phyloP scores from a whole-genome alignment of 2,113 vertebrate species.

The Catharus minimus region DNA sequence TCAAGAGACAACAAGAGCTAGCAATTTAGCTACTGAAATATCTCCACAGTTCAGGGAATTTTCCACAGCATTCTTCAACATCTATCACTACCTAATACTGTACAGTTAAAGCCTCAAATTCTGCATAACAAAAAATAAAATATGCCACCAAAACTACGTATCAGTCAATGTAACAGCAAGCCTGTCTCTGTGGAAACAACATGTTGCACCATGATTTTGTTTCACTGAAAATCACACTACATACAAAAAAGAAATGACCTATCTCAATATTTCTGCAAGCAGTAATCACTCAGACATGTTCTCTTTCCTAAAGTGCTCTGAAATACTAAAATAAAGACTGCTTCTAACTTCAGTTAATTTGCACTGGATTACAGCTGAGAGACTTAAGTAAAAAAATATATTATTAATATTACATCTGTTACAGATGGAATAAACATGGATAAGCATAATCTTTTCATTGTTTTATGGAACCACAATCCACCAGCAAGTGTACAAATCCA shows the following conservation, averaged over 20 bases:
- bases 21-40: background rate
- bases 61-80: background rate
- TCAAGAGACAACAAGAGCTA: background rate
- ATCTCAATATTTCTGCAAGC: background rate
- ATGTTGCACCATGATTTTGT: background rate
- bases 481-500: constrained; percentile 33
- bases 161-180: background rate
- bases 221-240: background rate
- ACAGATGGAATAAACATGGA: constrained; percentile 32
- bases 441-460: constrained; percentile 52
- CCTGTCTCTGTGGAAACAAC: background rate
- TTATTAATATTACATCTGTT: constrained; percentile 56
- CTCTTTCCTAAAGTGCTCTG: background rate
- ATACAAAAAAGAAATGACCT: background rate
- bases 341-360: constrained; percentile 35
- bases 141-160: background rate
- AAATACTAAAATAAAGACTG: background rate
- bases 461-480: constrained; percentile 49
- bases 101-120: background rate
- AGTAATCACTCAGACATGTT: background rate
- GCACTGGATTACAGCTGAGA: background rate
- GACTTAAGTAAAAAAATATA: constrained; percentile 1
- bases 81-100: background rate
- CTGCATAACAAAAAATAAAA: background rate
- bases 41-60: background rate